These are phyloP conservation scores for Nycteola revayana DNA, from an alignment of 2,888 invertebrate genomes.

Conservation along the genomic window DNA sequence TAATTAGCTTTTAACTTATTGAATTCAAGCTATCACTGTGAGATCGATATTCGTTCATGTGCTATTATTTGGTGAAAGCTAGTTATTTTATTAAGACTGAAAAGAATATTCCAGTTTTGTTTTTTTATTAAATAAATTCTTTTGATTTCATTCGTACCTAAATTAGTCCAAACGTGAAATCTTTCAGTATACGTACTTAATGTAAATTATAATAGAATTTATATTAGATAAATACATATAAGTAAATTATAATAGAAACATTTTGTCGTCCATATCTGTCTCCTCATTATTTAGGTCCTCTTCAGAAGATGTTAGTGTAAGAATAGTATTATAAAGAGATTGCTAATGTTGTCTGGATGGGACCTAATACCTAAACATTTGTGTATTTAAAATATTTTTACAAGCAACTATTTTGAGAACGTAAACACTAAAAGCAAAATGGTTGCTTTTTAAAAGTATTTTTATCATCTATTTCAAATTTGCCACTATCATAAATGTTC, in stretches of 20 bases:
- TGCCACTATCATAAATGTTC: constrained; percentile 9
- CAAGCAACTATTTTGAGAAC: constrained; percentile 7
- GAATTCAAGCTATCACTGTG: constrained; percentile 41
- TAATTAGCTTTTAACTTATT: constrained; percentile 71
- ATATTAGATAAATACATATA: constrained; percentile 80
- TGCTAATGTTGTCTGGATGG: constrained; percentile 46
- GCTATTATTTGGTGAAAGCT: constrained; percentile 47
- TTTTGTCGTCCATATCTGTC: constrained; percentile 69
- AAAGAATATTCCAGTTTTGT: constrained; percentile 72
- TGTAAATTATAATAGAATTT: constrained; percentile 80
- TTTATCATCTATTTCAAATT: not conserved
- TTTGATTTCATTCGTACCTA: constrained; percentile 67
- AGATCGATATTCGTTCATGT: constrained; percentile 30
- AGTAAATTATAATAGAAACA: constrained; percentile 75
- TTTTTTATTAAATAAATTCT: constrained; percentile 52
- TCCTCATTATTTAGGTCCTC: constrained; percentile 53
- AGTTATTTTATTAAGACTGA: constrained; percentile 79
- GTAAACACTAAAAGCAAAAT: constrained; percentile 1
- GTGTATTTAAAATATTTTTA: constrained; percentile 27
- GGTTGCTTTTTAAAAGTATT: constrained; percentile 29
- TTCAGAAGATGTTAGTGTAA: constrained; percentile 48
- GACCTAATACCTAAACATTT: constrained; percentile 36
- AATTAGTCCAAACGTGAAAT: constrained; percentile 77
- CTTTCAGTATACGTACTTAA: constrained; percentile 82
- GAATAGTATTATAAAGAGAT: constrained; percentile 16